Evolutionary conservation across 2,888 invertebrate species (phyloP).

Genomic region (Hipparchia semele): DNA sequence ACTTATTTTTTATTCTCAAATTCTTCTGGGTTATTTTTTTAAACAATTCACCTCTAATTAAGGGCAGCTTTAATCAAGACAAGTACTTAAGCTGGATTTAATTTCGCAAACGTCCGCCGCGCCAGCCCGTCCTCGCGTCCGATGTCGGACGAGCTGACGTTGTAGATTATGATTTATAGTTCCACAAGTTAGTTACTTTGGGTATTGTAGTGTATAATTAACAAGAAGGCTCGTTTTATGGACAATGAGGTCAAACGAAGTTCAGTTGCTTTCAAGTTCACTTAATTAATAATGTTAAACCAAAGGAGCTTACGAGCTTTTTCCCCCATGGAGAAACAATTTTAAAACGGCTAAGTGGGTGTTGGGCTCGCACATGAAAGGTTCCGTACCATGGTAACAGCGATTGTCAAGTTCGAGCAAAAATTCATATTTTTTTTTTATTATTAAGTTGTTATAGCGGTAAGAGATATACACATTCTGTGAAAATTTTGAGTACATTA

Average conservation of each 20-base stretch:
- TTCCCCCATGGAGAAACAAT: no score
- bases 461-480: no score
- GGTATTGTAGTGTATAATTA: constrained; percentile 21
- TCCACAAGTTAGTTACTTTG: constrained; percentile 13
- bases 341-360: no score
- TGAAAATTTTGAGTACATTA: no score
- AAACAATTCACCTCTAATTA: neutral
- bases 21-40: neutral
- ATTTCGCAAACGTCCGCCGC: constrained; percentile 62
- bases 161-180: constrained; percentile 34
- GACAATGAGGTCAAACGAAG: neutral
- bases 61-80: constrained; percentile 67
- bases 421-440: no score
- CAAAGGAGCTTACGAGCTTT: no score
- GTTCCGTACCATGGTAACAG: no score
- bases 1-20: neutral
- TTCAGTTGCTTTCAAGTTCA: neutral
- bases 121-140: constrained; percentile 38
- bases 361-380: no score
- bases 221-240: constrained; percentile 1
- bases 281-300: neutral
- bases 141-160: constrained; percentile 30
- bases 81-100: constrained; percentile 69
- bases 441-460: no score
- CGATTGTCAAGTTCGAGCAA: no score